These are phyloP conservation scores for Thymelicus acteon DNA, from an alignment of 2,888 invertebrate species.

Conservation along the genomic window DNA sequence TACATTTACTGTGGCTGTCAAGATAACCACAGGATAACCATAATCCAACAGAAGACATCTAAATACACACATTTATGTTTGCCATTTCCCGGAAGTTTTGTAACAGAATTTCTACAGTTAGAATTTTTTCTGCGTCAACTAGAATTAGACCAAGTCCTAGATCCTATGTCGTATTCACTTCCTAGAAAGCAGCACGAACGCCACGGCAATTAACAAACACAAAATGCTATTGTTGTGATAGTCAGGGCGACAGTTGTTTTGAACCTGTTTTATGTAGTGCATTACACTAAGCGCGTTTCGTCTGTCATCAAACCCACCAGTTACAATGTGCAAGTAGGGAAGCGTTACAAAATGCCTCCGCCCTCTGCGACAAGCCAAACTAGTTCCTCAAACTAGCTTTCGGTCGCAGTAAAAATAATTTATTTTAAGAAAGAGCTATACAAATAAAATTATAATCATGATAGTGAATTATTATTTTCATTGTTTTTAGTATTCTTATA, in stretches of 20 bases:
- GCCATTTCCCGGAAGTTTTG: too few relatives aligned
- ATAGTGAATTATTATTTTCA: too few relatives aligned
- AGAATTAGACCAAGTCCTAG: not conserved
- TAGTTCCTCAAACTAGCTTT: conserved; percentile 14
- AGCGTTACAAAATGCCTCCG: conserved; percentile 18
- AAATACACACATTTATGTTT: too few relatives aligned
- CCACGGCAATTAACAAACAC: conserved; percentile 24
- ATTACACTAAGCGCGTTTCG: conserved; percentile 10
- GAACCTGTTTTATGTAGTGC: conserved; percentile 25
- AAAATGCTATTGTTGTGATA: conserved; percentile 18
- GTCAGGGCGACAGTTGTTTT: conserved; percentile 17
- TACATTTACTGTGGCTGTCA: too few relatives aligned
- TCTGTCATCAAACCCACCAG: not conserved
- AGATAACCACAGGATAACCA: too few relatives aligned
- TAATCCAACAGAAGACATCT: too few relatives aligned
- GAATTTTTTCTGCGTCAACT: not conserved
- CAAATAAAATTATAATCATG: too few relatives aligned
- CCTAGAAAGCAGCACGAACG: conserved; percentile 9
- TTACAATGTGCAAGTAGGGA: conserved; percentile 11
- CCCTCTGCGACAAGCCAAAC: conserved; percentile 1
- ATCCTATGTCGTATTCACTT: not conserved
- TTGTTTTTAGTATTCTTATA: too few relatives aligned
- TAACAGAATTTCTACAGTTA: too few relatives aligned
- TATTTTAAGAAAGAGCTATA: not conserved
- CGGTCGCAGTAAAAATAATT: conserved; percentile 2